Percentiles rank a stretch among this genome's conserved stretches.
Conservation (phyloP, 1,140 invertebrate genomes). For the Cyrtorhinus lividipennis region DNA sequence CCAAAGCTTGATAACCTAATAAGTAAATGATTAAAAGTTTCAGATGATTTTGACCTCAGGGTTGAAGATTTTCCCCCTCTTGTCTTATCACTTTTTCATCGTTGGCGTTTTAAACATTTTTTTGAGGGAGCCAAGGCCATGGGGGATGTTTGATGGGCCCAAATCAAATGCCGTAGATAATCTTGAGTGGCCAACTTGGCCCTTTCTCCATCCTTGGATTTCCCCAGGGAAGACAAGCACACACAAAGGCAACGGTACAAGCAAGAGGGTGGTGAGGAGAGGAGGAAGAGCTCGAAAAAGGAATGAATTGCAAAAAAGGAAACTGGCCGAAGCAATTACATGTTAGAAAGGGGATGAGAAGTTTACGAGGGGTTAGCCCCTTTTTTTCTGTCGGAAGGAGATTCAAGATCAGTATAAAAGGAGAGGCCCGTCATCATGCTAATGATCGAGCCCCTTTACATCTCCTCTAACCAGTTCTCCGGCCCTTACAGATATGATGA, state of each 20-base stretch:
- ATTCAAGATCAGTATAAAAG: conserved; percentile 7
- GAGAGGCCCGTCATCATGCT: conserved; percentile 8
- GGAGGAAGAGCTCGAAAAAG: background rate
- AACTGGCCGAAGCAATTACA: conserved; percentile 8
- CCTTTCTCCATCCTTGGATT: conserved; percentile 1
- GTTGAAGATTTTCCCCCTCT: too few relatives aligned
- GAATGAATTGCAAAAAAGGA: conserved; percentile 2
- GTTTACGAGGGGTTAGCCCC: background rate
- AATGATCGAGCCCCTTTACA: conserved; percentile 1
- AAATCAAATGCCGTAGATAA: conserved; percentile 2
- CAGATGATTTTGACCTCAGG: too few relatives aligned
- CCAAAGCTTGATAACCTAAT: too few relatives aligned
- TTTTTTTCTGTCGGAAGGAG: conserved; percentile 1
- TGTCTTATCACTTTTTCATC: too few relatives aligned
- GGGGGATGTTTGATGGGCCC: background rate
- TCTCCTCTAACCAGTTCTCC: background rate
- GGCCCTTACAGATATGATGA: background rate
- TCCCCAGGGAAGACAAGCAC: conserved; percentile 5
- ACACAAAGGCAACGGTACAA: too few relatives aligned
- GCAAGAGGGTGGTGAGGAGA: background rate
- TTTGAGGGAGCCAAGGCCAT: too few relatives aligned
- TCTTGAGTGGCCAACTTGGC: background rate
- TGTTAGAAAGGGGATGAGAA: background rate
- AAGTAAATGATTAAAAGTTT: too few relatives aligned
- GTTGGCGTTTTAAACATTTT: background rate